These are phyloP conservation scores for Trichosurus vulpecula DNA, from an alignment of 2,797 vertebrate genomes.

Conservation along the genomic window DNA sequence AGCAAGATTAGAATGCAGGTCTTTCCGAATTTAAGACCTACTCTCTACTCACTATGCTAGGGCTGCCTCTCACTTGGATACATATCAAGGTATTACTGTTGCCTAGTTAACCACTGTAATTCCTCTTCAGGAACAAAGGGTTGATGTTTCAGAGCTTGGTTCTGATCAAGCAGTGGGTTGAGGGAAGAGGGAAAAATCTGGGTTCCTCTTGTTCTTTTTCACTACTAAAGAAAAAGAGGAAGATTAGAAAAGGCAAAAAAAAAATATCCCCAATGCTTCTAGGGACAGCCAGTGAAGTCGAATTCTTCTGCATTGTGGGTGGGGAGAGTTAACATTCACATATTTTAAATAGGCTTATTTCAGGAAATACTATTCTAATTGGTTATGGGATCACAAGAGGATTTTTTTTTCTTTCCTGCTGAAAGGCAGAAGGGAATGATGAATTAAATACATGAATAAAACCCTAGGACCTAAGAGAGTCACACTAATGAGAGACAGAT, in stretches of 20 bases:
- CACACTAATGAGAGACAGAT: not conserved
- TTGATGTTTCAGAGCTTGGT: not conserved
- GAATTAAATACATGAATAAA: not conserved
- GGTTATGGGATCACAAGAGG: not conserved
- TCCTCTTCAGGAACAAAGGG: not conserved
- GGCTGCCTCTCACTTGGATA: not conserved
- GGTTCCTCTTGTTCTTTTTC: not conserved
- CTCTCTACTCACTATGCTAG: not conserved
- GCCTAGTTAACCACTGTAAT: not conserved
- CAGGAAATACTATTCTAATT: conserved; percentile 33
- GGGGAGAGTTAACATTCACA: conserved; percentile 36
- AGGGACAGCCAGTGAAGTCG: conserved; percentile 40
- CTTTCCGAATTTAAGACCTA: not conserved
- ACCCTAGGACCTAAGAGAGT: not conserved
- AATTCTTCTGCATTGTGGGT: conserved; percentile 55
- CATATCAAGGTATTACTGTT: not conserved
- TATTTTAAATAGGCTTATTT: conserved; percentile 31
- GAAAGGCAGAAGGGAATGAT: not conserved
- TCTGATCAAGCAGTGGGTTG: not conserved
- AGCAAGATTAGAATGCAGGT: not conserved
- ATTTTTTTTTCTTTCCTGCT: conserved; percentile 9
- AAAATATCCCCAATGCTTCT: conserved; percentile 27
- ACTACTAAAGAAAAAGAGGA: conserved; percentile 42
- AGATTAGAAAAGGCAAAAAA: not conserved
- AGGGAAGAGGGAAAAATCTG: not conserved